phyloP scores from a whole-genome alignment of 2,113 vertebrate genomes.

The Albula goreensis region DNA sequence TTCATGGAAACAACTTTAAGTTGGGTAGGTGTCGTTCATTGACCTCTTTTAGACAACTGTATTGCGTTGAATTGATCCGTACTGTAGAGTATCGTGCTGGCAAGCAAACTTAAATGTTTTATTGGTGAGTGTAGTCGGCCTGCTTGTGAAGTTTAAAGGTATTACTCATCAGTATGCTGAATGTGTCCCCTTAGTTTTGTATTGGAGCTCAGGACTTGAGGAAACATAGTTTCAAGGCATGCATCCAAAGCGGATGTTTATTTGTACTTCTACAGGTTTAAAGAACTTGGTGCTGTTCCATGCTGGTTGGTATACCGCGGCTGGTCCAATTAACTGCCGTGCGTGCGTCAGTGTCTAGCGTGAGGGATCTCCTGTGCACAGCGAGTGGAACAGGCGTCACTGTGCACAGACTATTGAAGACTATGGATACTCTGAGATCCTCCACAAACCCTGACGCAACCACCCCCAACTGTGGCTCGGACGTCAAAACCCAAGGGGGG shows the following conservation, averaged over 20 bases:
- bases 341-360: neutral
- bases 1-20: neutral
- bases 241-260: neutral
- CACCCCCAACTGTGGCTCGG: neutral
- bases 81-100: neutral
- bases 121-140: neutral
- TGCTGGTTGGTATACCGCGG: slow-evolving; percentile 41
- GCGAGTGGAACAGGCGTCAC: neutral
- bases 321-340: slow-evolving; percentile 11
- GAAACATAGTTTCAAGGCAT: neutral
- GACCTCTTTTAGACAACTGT: neutral
- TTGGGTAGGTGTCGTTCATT: neutral
- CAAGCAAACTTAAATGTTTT: too few species aligned
- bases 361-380: neutral
- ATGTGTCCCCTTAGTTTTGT: neutral
- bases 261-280: neutral
- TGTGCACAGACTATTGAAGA: slow-evolving; percentile 25
- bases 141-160: neutral
- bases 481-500: slow-evolving; percentile 2
- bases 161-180: neutral
- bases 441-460: slow-evolving; percentile 17
- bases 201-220: neutral
- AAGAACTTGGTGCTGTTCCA: neutral
- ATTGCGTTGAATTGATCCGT: neutral
- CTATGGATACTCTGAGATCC: slow-evolving; percentile 46